Conservation (phyloP, 2,113 vertebrate species). For the Urocynchramus pylzowi region DNA sequence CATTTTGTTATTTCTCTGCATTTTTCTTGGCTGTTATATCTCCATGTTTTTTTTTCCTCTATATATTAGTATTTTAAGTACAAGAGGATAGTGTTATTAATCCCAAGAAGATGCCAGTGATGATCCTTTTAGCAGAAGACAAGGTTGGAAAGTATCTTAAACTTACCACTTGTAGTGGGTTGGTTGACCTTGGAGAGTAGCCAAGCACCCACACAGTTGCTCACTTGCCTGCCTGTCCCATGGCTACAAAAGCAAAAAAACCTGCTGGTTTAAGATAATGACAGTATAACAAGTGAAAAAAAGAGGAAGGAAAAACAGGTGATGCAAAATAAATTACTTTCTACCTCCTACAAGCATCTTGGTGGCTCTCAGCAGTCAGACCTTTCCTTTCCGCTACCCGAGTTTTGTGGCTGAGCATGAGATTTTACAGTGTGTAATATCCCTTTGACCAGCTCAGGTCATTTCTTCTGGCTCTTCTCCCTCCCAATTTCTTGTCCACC, state of each 20-base stretch:
- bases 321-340: background rate
- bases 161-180: background rate
- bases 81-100: background rate
- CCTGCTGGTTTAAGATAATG: background rate
- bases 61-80: background rate
- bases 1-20: background rate
- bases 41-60: background rate
- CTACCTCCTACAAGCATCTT: background rate
- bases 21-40: background rate
- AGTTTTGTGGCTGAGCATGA: background rate
- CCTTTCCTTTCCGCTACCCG: background rate
- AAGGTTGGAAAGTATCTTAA: background rate
- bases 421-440: background rate
- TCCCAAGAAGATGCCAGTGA: background rate
- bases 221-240: background rate
- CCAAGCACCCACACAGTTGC: background rate
- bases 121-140: background rate
- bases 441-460: background rate
- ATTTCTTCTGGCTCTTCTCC: background rate
- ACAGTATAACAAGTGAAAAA: background rate
- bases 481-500: background rate
- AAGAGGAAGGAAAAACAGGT: background rate
- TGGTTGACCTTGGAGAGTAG: background rate
- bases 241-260: background rate
- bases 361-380: background rate